Evolutionary conservation across 2,113 vertebrate genomes (phyloP), one percentile per base, ranked within the genome.

Genomic region (Catharus bicknelli): DNA sequence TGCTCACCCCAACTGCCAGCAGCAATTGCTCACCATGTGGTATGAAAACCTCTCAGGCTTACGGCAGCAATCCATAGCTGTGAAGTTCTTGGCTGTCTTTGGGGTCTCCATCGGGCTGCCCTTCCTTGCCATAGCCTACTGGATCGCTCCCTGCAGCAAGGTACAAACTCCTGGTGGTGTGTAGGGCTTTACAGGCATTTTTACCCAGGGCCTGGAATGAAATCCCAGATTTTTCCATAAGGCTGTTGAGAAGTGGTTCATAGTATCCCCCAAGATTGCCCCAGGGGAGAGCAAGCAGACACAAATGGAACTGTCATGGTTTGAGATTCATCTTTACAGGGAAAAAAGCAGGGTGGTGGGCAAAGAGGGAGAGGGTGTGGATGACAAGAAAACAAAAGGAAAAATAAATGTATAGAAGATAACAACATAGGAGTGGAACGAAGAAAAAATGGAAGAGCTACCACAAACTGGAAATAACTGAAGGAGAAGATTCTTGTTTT

Each of bases 1-100:
- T 53, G 99, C 99, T 87, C 99, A 99, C 96, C 99, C 99, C 59
- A 99, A 99, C 97, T 99, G 99, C 97, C 99, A 99, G 94, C 99
- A 99, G 97, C 99, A 99, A 88, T 93, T 99, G 91, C 98, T 99
- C 93, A 99, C 99, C 87, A 99, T 99, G 97, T 99, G 99, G 99
- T 99, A 99, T 45, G 99, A 99, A 96, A 99, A 99, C 96, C 98
- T 99, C 95, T 99, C 99, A 42, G 98, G 98, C 94, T 96, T 99
- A 90, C 97, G 99, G 95, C 99, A 99, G 96, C 99, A 99, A 92
- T 99, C 99, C n/a, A 95, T 99, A 20, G 98, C 98, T 70, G 99
- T 99, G 96, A 99, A 99, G 98, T 99, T 99, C 97, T 94, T 99
- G 98, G 99, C 98, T 29, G 99, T 99, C 82, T 98, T 99, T 77